Evolutionary conservation across 2,888 invertebrate species (phyloP).

Genomic region (Ophion costatus): DNA sequence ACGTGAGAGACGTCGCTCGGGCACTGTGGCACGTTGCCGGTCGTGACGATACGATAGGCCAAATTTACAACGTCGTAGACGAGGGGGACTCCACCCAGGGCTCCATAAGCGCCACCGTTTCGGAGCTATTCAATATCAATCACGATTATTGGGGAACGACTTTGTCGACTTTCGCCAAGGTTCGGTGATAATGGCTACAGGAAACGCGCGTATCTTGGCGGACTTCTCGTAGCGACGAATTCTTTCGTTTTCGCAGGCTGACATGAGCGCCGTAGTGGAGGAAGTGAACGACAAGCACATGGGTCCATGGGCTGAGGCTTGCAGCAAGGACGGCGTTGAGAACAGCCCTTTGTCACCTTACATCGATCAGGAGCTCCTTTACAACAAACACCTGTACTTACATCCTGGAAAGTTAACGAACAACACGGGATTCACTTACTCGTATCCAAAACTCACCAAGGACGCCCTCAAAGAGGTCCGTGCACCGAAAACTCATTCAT

Average conservation of each 20-base stretch:
- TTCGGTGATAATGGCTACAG: constrained; percentile 76
- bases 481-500: not conserved
- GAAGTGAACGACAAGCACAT: constrained; percentile 97
- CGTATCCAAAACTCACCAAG: constrained; percentile 87
- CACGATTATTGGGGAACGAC: constrained; percentile 94
- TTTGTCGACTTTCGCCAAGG: constrained; percentile 92
- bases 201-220: not conserved
- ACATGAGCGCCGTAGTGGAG: constrained; percentile 92
- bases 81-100: constrained; percentile 94
- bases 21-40: constrained; percentile 91
- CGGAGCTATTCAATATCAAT: constrained; percentile 93
- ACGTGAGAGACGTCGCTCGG: constrained; percentile 92
- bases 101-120: constrained; percentile 90
- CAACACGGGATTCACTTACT: constrained; percentile 86
- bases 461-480: constrained; percentile 87
- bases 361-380: constrained; percentile 92
- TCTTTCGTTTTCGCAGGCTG: constrained; percentile 85
- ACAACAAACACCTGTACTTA: constrained; percentile 92
- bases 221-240: not conserved
- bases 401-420: constrained; percentile 87
- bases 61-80: constrained; percentile 94
- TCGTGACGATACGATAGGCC: constrained; percentile 84
- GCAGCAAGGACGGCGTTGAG: constrained; percentile 89
- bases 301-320: constrained; percentile 95
- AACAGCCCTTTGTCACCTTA: constrained; percentile 96